These are phyloP conservation scores for Empidonax alnorum DNA, from an alignment of 2,113 vertebrate species.

Conservation along the genomic window DNA sequence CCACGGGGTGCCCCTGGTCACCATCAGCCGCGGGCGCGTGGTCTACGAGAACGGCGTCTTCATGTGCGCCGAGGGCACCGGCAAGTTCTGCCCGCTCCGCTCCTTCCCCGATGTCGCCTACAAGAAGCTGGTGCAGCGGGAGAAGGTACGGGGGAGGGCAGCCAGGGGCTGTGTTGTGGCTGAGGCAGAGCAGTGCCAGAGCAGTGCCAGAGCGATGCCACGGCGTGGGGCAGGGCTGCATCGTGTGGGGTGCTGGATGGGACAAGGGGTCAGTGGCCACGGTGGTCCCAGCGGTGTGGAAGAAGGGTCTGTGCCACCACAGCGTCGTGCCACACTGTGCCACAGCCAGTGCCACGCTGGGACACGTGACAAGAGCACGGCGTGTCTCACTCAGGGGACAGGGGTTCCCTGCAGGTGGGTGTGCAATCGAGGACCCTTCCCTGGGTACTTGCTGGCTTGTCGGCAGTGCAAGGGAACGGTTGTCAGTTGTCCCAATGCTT, in stretches of 20 bases:
- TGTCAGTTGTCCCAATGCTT: fast-evolving
- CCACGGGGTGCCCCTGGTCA: constrained; percentile 92
- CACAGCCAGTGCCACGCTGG: fast-evolving
- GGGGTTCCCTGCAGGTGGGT: fast-evolving
- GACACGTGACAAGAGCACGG: not conserved
- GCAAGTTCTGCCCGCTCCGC: constrained; percentile 91
- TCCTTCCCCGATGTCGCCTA: constrained; percentile 95
- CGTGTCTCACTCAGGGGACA: fast-evolving
- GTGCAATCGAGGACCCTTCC: fast-evolving
- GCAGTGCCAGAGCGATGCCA: not conserved
- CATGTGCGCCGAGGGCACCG: constrained; percentile 93
- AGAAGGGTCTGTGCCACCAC: not conserved
- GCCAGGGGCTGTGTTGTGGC: fast-evolving
- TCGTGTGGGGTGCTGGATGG: not conserved
- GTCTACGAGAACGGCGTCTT: constrained; percentile 96
- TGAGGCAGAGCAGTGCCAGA: not conserved
- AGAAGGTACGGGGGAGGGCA: constrained; percentile 81
- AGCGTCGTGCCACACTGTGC: fast-evolving
- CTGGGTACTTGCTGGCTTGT: fast-evolving
- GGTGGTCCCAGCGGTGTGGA: not conserved
- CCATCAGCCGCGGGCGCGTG: constrained; percentile 92
- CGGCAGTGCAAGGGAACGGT: fast-evolving
- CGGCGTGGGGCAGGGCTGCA: not conserved
- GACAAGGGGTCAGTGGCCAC: not conserved
- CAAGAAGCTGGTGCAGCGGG: constrained; percentile 98